These are phyloP conservation scores for Geothlypis trichas DNA, from an alignment of 2,113 vertebrate genomes.

Conservation along the genomic window DNA sequence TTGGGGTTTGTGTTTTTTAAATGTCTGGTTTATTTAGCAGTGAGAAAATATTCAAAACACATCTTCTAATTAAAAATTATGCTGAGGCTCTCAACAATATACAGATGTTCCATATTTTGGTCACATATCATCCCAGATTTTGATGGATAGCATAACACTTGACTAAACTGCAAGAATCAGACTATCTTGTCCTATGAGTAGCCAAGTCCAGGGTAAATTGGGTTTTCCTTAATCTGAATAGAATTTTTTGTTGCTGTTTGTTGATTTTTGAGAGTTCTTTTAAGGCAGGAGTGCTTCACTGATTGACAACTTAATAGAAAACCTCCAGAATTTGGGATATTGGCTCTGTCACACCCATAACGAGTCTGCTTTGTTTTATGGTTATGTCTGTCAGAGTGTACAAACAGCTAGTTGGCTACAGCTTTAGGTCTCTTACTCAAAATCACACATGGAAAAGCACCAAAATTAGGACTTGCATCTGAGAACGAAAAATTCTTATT, in stretches of 20 bases:
- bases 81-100: not conserved
- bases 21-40: constrained; percentile 2
- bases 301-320: constrained; percentile 32
- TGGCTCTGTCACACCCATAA: not conserved
- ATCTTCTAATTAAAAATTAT: constrained; percentile 42
- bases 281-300: not conserved
- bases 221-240: not conserved
- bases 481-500: not conserved
- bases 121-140: not conserved
- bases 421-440: not conserved
- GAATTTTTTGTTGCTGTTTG: not conserved
- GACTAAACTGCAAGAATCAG: not conserved
- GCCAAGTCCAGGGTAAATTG: not conserved
- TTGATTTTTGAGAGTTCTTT: not conserved
- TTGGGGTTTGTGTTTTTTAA: not conserved
- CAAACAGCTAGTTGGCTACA: not conserved
- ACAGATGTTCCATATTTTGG: constrained; percentile 36
- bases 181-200: not conserved
- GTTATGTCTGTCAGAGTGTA: not conserved
- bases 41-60: constrained; percentile 27
- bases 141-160: not conserved
- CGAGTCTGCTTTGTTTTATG: constrained; percentile 12
- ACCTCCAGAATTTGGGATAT: not conserved
- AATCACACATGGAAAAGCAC: not conserved
- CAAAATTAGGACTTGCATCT: not conserved